These are phyloP conservation scores for Willowsia nigromaculata DNA, from an alignment of 2,888 invertebrate genomes.

Conservation along the genomic window DNA sequence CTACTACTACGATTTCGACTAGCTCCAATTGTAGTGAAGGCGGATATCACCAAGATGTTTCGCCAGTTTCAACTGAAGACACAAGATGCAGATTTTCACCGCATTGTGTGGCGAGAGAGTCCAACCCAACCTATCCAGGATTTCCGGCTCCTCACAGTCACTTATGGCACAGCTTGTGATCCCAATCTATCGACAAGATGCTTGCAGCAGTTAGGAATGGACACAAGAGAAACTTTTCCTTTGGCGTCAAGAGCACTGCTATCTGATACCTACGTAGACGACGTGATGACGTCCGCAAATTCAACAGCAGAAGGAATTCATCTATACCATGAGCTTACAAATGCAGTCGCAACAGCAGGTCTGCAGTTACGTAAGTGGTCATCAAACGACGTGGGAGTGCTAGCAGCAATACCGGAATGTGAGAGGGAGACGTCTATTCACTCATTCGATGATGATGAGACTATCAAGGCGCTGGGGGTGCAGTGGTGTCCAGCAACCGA, in stretches of 20 bases:
- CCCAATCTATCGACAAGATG: slow-evolving; percentile 79
- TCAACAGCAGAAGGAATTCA: slow-evolving; percentile 20
- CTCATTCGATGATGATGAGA: background rate
- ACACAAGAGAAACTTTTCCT: slow-evolving; percentile 66
- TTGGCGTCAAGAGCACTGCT: slow-evolving; percentile 64
- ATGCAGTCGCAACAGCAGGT: background rate
- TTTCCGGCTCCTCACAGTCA: slow-evolving; percentile 78
- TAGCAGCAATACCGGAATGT: background rate
- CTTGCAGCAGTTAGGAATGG: slow-evolving; percentile 78
- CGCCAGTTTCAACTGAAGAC: slow-evolving; percentile 78
- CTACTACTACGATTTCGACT: slow-evolving; percentile 79
- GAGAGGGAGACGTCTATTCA: background rate
- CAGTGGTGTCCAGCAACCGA: background rate
- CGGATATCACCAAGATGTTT: slow-evolving; percentile 80
- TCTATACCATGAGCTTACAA: slow-evolving; percentile 20
- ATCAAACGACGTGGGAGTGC: background rate
- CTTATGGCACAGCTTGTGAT: slow-evolving; percentile 79
- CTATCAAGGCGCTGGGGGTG: background rate
- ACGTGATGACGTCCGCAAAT: slow-evolving; percentile 23
- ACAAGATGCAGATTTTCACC: slow-evolving; percentile 79
- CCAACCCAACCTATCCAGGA: slow-evolving; percentile 71
- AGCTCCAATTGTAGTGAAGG: slow-evolving; percentile 79
- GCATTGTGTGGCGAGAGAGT: slow-evolving; percentile 79
- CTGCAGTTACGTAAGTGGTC: background rate
- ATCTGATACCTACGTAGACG: slow-evolving; percentile 79